Evolutionary conservation across 2,113 vertebrate genomes (phyloP).

Genomic region (Menura novaehollandiae): DNA sequence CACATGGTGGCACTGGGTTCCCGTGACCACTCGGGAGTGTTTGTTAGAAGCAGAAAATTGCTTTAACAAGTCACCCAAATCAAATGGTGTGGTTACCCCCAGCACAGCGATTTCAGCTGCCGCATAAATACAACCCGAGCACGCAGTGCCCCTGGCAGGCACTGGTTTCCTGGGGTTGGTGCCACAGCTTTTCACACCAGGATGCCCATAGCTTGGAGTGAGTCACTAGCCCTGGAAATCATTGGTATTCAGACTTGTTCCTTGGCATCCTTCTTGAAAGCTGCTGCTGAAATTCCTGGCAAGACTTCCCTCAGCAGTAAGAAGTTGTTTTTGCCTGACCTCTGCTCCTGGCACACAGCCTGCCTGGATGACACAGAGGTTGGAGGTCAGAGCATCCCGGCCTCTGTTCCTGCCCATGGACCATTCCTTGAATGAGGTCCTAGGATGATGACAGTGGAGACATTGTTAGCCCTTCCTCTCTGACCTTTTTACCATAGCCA

Average conservation of each 20-base stretch:
- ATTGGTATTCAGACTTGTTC: neutral
- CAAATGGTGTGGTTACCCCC: neutral
- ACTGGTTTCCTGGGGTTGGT: neutral
- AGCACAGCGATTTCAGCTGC: neutral
- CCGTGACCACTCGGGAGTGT: fast-evolving
- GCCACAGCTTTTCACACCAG: neutral
- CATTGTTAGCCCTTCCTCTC: neutral
- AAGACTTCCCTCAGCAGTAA: neutral
- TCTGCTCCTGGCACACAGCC: neutral
- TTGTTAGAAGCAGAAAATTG: neutral
- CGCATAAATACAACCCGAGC: neutral
- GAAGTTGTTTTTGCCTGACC: neutral
- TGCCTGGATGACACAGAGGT: neutral
- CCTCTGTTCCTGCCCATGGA: neutral
- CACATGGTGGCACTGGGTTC: neutral
- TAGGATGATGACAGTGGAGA: neutral
- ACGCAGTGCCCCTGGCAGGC: neutral
- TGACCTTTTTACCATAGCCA: neutral
- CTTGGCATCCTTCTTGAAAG: neutral
- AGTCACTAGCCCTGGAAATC: neutral
- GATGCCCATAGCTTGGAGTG: neutral
- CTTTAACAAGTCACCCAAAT: neutral
- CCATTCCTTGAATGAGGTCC: neutral
- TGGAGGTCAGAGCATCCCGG: neutral
- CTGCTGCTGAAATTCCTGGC: neutral